Conservation (phyloP, 2,113 vertebrate species). For the Carollia perspicillata region DNA sequence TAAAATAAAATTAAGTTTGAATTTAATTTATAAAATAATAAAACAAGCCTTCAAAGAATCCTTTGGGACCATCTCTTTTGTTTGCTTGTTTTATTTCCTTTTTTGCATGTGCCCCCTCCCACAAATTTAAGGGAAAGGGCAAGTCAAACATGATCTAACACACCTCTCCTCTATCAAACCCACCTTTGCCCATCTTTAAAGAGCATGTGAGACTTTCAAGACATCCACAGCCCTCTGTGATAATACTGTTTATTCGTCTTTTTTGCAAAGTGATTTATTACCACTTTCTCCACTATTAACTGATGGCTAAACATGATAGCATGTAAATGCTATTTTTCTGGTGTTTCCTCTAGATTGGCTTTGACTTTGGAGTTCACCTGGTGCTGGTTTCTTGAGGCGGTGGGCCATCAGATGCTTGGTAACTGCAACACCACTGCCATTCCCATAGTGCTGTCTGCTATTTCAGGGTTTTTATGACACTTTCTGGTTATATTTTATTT, state of each 20-base stretch:
- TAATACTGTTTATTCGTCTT: neutral
- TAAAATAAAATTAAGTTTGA: neutral
- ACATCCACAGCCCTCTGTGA: neutral
- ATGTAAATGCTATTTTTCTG: neutral
- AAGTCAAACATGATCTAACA: neutral
- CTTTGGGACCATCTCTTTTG: neutral
- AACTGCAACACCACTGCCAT: neutral
- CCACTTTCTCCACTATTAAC: neutral
- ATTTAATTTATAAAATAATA: neutral
- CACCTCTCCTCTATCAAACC: neutral
- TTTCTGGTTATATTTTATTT: slow-evolving; percentile 33
- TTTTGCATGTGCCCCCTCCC: neutral
- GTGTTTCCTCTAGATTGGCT: neutral
- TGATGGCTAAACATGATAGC: neutral
- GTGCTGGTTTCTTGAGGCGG: neutral
- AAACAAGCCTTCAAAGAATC: neutral
- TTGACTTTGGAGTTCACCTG: neutral
- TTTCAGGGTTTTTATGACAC: neutral
- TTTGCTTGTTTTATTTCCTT: neutral
- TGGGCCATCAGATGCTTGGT: neutral
- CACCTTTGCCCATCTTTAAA: neutral
- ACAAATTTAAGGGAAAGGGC: neutral
- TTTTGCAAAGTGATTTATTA: neutral
- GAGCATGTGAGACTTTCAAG: neutral
- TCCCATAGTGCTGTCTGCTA: neutral